Evolutionary conservation across 2,797 vertebrate genomes (phyloP), one percentile per base, ranked within the genome.

Genomic region (Crocodylus rhombifer): DNA sequence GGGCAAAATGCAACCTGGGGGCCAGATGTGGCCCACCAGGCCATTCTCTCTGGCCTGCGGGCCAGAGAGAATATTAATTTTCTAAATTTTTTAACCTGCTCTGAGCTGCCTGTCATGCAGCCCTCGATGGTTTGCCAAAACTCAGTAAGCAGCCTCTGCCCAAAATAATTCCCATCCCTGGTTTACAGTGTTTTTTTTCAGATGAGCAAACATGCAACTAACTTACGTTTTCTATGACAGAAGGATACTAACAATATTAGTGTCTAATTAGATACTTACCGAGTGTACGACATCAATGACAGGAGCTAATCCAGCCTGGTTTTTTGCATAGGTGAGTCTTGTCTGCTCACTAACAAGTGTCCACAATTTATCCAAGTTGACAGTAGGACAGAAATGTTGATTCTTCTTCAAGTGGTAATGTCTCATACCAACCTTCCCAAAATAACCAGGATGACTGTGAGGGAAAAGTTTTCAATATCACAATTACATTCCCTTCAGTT

Each of bases 261-360:
- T 67, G 26, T 0, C 11, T 0, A 0, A n/a, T 80, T 51, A 77
- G 57, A 57, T 21, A 77, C 99, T 99, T 93, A 99, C 99, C 55
- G 99, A 98, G 88, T 98, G 98, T 75, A 99, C 99, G 1, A 98
- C 99, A 80, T 99, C 99, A 2, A 99, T 99, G 97, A 99, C 98
- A 1, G 99, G 99, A 20, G 99, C 99, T 2, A 98, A 98, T 36
- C 99, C 99, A 0, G 98, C 98, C 1, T 98, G 98, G 26, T 99
- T 99, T 97, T 99, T 98, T 91, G 97, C 97, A 1, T 99, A 98
- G 95, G 99, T 99, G 69, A 99, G 91, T 78, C 99, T 92, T 5
- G 99, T 99, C 98, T 99, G 99, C 86, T 99, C 99, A 77, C 98
- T 99, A 87, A 99, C 99, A 94, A 99, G 97, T 0, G 99, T 99